phyloP scores from a whole-genome alignment of 2,797 vertebrate genomes.

The Eospalax fontanierii region DNA sequence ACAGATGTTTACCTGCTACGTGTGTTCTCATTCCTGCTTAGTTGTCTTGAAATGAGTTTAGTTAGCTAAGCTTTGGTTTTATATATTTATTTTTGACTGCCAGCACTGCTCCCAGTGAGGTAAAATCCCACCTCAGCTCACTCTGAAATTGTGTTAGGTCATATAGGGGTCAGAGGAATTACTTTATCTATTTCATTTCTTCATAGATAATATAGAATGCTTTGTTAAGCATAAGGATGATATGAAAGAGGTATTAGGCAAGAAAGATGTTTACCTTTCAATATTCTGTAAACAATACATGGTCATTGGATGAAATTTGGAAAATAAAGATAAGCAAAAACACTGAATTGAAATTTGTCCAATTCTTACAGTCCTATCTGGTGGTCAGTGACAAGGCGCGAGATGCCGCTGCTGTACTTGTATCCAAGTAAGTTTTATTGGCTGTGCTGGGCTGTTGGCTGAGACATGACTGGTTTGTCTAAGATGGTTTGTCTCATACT shows the following conservation, averaged over 20 bases:
- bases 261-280: neutral
- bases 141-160: neutral
- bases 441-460: neutral
- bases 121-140: neutral
- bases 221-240: neutral
- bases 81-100: neutral
- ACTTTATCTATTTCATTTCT: neutral
- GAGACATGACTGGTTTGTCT: neutral
- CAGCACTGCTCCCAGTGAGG: neutral
- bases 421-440: slow-evolving; percentile 95
- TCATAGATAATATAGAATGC: neutral
- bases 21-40: neutral
- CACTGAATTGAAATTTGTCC: neutral
- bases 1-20: fast-evolving
- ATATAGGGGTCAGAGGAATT: neutral
- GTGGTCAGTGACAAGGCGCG: slow-evolving; percentile 94
- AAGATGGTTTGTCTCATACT: neutral
- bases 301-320: neutral
- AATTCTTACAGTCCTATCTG: slow-evolving; percentile 93
- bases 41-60: neutral
- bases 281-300: neutral
- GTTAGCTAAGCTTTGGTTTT: neutral
- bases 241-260: neutral
- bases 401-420: slow-evolving; percentile 95
- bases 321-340: neutral